Evolutionary conservation across 2,797 vertebrate species (phyloP).

Genomic region (Lithobates sylvaticus): DNA sequence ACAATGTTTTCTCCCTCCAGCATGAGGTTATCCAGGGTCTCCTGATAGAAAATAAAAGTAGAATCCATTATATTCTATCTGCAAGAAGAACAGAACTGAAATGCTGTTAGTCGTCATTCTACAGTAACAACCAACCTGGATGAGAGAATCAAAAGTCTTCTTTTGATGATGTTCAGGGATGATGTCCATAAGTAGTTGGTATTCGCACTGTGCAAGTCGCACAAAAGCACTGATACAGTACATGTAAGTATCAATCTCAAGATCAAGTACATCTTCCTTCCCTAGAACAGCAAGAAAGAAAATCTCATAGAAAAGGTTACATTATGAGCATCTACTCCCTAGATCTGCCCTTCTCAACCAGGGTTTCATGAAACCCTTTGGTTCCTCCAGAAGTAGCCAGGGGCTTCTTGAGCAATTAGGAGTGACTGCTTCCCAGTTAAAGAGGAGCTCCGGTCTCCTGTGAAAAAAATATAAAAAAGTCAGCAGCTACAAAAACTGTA

Average conservation of each 20-base stretch:
- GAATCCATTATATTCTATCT: background rate
- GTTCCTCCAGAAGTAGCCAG: no score
- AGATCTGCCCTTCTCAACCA: background rate
- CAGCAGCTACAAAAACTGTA: no score
- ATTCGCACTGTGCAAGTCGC: slow-evolving; percentile 95
- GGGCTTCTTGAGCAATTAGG: no score
- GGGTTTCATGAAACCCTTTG: no score
- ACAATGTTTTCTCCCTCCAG: slow-evolving; percentile 96
- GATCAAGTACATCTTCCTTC: slow-evolving; percentile 92
- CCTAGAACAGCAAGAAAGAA: slow-evolving; percentile 74
- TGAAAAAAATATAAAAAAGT: no score
- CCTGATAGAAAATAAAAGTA: slow-evolving; percentile 73
- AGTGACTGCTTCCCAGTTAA: no score
- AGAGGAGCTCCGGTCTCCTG: no score
- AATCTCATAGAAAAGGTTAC: background rate
- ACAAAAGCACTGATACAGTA: slow-evolving; percentile 97
- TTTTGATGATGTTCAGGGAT: slow-evolving; percentile 98
- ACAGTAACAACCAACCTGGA: slow-evolving; percentile 82
- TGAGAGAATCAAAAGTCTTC: slow-evolving; percentile 97
- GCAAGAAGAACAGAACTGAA: background rate
- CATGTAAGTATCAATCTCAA: slow-evolving; percentile 96
- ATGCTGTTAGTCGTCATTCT: background rate
- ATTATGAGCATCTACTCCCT: background rate
- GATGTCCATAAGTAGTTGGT: slow-evolving; percentile 87
- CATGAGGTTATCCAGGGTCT: slow-evolving; percentile 93